phyloP scores from a whole-genome alignment of 2,797 vertebrate genomes.

The Poeciliopsis infans region DNA sequence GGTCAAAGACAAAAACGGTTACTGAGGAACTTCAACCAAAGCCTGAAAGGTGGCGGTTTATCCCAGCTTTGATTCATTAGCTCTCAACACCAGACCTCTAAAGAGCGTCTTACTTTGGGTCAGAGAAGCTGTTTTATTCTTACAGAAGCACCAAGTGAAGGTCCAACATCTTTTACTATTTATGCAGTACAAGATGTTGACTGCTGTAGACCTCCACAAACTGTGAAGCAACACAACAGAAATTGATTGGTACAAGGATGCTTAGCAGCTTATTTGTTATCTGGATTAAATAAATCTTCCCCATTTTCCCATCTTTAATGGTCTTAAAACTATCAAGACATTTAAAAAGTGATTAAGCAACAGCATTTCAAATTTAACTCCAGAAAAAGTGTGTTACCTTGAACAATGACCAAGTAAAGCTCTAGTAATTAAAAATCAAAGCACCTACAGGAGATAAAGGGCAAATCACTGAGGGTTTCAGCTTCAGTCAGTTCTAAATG shows the following conservation, averaged over 20 bases:
- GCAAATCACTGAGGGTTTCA: conserved; percentile 31
- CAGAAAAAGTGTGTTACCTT: conserved; percentile 3
- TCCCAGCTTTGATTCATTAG: too few species aligned
- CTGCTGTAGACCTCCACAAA: too few species aligned
- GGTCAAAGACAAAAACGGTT: too few species aligned
- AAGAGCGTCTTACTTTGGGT: not conserved
- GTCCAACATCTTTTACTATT: not conserved
- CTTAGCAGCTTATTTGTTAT: too few species aligned
- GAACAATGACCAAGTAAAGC: not conserved
- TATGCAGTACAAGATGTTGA: not conserved
- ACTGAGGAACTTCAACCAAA: not conserved
- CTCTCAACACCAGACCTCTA: too few species aligned
- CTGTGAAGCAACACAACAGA: too few species aligned
- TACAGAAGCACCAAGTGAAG: not conserved
- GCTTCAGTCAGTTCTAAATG: conserved; percentile 49
- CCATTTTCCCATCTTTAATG: not conserved
- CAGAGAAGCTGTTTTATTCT: not conserved
- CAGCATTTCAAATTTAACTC: conserved; percentile 42
- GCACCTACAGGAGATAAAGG: conserved; percentile 19
- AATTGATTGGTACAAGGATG: too few species aligned
- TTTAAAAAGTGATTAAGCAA: conserved; percentile 24
- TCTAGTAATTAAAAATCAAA: not conserved
- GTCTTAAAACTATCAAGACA: conserved; percentile 27
- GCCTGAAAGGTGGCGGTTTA: not conserved
- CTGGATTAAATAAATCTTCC: too few species aligned